Evolutionary conservation across 2,797 vertebrate genomes (phyloP), one percentile per base, ranked within the genome.

Genomic region (Neosilurus hyrtlii): DNA sequence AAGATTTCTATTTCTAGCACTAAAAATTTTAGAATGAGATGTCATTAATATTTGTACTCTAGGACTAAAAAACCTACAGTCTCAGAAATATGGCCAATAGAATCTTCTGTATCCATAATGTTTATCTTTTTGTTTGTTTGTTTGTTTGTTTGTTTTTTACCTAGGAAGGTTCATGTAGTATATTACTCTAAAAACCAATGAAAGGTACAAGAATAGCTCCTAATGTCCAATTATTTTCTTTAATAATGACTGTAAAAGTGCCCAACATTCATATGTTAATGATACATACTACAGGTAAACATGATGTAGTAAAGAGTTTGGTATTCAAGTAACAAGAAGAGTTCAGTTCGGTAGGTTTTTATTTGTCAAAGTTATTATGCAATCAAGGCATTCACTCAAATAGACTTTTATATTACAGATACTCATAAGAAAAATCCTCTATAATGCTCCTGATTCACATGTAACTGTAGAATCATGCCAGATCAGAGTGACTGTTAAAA

Each of bases 1-100:
- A 89, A 71, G 89, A 26, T 26, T 10, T 43, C 1, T 5, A 3
- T 62, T 43, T 26, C 30, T 80, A 37, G 35, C 63, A 35, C 10
- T 4, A 65, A 37, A 83, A 71, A 35, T 30, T 12, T 71, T 73
- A 30, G 8, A 30, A n/a, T 78, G 20, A 26, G 52, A 24, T 74
- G 49, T 15, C 14, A 67, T 16, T 70, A 35, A 12, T 70, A 51
- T 37, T 51, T 4, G 26, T 49, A 20, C 54, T 43, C 30, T 67
- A 63, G 35, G 14, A 24, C 52, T 9, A 2, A 24, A 72, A 67
- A 15, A 12, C 26, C 4, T 74, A 35, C 10, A 57, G 35, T 8
- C 4, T 59, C 9, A 37, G 18, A 37, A 57, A 30, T 54, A 70
- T 12, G 30, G 30, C 1, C 1, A 30, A 30, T 30, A 30, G 10